Conservation (phyloP, 2,888 invertebrate genomes). For the Ischnus inquisitorius region DNA sequence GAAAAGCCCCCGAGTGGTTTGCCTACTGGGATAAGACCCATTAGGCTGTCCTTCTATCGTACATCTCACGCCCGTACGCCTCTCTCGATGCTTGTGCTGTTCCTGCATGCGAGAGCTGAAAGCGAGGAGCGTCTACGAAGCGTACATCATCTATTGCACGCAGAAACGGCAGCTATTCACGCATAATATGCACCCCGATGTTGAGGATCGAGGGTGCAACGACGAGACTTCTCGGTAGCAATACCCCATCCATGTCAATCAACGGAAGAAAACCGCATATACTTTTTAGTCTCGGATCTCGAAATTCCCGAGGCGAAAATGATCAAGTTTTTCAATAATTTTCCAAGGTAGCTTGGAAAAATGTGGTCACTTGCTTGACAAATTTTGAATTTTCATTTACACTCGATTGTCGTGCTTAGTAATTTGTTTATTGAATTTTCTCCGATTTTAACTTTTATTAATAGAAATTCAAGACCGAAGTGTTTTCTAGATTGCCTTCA, state of each 20-base stretch:
- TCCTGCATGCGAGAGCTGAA: constrained; percentile 34
- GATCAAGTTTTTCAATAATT: too few species aligned
- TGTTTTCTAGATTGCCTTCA: too few species aligned
- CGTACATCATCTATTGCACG: constrained; percentile 18
- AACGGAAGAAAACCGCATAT: background rate
- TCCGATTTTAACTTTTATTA: too few species aligned
- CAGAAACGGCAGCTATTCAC: background rate
- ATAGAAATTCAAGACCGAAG: too few species aligned
- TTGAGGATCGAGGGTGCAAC: background rate
- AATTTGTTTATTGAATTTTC: too few species aligned
- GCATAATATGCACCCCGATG: constrained; percentile 4
- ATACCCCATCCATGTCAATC: background rate
- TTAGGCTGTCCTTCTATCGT: constrained; percentile 62
- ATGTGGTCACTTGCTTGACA: too few species aligned
- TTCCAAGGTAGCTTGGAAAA: too few species aligned
- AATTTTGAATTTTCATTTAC: too few species aligned
- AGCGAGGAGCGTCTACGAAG: constrained; percentile 18
- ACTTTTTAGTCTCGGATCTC: too few species aligned
- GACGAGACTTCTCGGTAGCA: constrained; percentile 1
- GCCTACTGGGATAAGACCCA: constrained; percentile 64
- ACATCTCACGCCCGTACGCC: constrained; percentile 52
- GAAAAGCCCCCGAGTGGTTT: constrained; percentile 41
- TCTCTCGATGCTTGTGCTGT: constrained; percentile 42
- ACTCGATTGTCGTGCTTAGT: too few species aligned
- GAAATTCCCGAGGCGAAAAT: background rate